These are phyloP conservation scores for Brachionus angularis DNA, from an alignment of 1,140 invertebrate species.

Conservation along the genomic window DNA sequence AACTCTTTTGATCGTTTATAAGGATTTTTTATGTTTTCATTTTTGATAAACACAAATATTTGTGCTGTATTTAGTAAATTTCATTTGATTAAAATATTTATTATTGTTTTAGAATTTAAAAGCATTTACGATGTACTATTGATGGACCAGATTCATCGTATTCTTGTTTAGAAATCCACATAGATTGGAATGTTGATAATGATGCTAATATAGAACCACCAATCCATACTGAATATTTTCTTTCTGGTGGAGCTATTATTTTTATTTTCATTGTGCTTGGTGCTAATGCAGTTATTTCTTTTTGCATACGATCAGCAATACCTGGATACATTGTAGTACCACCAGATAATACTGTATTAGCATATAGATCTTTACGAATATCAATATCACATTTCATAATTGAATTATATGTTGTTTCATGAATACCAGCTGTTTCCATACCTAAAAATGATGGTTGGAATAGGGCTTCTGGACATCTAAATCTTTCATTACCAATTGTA, in stretches of 20 bases:
- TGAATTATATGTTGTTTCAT: conserved; percentile 90
- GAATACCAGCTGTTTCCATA: conserved; percentile 89
- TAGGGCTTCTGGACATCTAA: conserved; percentile 81
- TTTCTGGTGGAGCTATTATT: conserved; percentile 60
- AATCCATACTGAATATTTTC: conserved; percentile 58
- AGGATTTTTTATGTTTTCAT: no score
- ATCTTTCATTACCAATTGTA: conserved; percentile 70
- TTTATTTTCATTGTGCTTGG: conserved; percentile 59
- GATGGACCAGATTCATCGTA: conserved; percentile 89
- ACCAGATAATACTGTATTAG: conserved; percentile 49
- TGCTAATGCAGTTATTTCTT: conserved; percentile 61
- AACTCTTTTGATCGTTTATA: no score
- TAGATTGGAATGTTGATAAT: conserved; percentile 63
- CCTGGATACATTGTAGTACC: conserved; percentile 58
- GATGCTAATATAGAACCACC: conserved; percentile 59
- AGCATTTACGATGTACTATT: conserved; percentile 89
- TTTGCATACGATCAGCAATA: conserved; percentile 61
- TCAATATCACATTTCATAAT: conserved; percentile 95
- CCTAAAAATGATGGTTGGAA: conserved; percentile 92
- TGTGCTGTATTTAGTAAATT: no score
- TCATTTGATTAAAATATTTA: conserved; percentile 47
- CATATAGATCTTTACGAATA: conserved; percentile 67
- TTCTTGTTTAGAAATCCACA: conserved; percentile 88
- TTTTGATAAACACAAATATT: background rate
- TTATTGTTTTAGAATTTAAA: conserved; percentile 65